Percentiles rank a stretch among this genome's conserved stretches.
These are phyloP conservation scores for Dryoscopus gambensis DNA, from an alignment of 2,113 vertebrate genomes.

Conservation along the genomic window DNA sequence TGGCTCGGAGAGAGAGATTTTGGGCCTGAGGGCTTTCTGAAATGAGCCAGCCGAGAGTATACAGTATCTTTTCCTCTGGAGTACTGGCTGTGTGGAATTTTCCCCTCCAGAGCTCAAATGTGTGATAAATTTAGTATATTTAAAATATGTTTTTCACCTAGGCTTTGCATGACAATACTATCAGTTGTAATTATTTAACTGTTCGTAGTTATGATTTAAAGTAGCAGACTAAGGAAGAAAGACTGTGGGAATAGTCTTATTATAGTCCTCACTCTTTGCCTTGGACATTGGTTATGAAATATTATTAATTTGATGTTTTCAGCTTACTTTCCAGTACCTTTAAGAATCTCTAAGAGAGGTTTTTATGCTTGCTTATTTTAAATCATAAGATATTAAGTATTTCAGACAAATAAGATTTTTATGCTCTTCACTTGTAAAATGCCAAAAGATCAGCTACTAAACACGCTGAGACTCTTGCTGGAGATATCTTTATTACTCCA, in stretches of 20 bases:
- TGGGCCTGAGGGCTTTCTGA: conserved; percentile 14
- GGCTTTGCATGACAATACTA: background rate
- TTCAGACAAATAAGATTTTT: background rate
- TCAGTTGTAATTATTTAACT: background rate
- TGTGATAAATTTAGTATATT: background rate
- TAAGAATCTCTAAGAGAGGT: background rate
- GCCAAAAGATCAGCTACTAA: background rate
- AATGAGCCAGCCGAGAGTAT: background rate
- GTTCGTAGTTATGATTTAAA: background rate
- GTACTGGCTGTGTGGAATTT: background rate
- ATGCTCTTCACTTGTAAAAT: background rate
- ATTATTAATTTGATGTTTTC: background rate
- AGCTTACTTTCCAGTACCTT: background rate
- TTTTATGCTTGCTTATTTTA: background rate
- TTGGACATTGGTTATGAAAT: background rate
- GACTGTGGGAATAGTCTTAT: background rate
- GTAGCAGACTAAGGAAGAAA: background rate
- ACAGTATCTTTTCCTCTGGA: background rate
- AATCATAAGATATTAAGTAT: background rate
- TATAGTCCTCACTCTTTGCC: background rate
- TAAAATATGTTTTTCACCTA: background rate
- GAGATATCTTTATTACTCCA: background rate
- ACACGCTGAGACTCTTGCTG: background rate
- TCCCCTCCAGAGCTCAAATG: background rate
- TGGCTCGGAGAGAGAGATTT: background rate